These are phyloP conservation scores for Megastigmus dorsalis DNA, from an alignment of 2,888 invertebrate species.

Conservation along the genomic window DNA sequence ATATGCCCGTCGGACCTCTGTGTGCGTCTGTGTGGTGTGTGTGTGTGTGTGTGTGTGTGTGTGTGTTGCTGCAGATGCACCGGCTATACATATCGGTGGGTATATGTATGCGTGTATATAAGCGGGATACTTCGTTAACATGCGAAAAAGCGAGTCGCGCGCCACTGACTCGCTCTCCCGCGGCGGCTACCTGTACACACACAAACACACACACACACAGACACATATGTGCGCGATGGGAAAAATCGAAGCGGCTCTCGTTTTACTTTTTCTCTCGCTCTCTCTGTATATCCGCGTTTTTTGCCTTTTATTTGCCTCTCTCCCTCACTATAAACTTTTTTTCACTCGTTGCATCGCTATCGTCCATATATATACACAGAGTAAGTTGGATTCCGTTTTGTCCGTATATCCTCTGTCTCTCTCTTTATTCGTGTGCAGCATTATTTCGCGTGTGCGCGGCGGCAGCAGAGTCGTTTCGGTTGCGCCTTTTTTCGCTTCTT, in stretches of 20 bases:
- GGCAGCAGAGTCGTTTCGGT: no score
- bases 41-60: not conserved
- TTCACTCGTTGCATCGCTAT: no score
- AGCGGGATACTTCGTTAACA: constrained; percentile 21
- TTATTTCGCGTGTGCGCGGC: not conserved
- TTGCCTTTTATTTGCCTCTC: not conserved
- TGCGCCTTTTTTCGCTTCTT: no score
- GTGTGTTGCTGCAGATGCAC: no score
- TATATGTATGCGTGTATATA: not conserved
- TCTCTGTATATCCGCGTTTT: not conserved
- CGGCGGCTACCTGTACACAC: no score
- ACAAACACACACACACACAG: no score
- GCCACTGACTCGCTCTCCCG: not conserved
- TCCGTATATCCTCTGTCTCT: not conserved
- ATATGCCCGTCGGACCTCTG: constrained; percentile 5
- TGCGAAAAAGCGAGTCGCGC: constrained; percentile 18
- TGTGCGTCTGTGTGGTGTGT: not conserved
- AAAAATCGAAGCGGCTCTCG: constrained; percentile 23
- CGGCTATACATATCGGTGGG: no score
- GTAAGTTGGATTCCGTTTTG: no score
- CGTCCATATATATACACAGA: no score
- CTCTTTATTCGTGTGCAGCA: not conserved
- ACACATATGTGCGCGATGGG: no score
- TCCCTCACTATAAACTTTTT: no score
- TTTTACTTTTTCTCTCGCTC: constrained; percentile 12